Conservation (phyloP, 2,888 invertebrate genomes). For the Chloromyia formosa region DNA sequence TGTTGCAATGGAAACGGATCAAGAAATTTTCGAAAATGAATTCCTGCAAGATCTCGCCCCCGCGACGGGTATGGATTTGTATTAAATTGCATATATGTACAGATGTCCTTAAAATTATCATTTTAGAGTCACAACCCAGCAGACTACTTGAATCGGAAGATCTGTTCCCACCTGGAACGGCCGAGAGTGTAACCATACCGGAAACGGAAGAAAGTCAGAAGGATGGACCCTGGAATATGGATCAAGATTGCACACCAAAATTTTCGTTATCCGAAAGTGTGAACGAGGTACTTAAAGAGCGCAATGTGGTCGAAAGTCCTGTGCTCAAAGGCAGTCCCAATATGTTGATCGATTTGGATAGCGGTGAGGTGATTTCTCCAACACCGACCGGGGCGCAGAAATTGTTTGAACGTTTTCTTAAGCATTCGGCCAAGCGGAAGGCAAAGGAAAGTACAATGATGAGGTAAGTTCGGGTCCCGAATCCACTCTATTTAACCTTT, state of each 20-base stretch:
- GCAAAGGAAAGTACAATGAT: constrained; percentile 68
- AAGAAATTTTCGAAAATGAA: no score
- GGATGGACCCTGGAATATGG: neutral
- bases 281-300: constrained; percentile 21
- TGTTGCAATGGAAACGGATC: neutral
- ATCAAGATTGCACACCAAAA: neutral
- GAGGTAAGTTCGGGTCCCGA: constrained; percentile 54
- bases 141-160: neutral
- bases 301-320: constrained; percentile 59
- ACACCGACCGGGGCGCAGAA: constrained; percentile 44
- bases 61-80: no score
- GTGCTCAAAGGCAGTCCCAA: constrained; percentile 67
- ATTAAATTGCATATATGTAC: no score
- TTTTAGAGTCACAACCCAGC: constrained; percentile 7
- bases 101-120: no score
- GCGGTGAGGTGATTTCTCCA: constrained; percentile 59
- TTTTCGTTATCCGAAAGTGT: neutral
- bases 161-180: neutral
- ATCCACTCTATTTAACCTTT: constrained; percentile 30
- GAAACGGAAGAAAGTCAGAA: constrained; percentile 17
- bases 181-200: constrained; percentile 3
- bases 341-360: constrained; percentile 71
- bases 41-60: no score
- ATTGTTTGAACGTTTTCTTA: constrained; percentile 73
- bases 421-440: constrained; percentile 71